phyloP scores from a whole-genome alignment of 2,888 invertebrate species.

The Erebia epiphron region DNA sequence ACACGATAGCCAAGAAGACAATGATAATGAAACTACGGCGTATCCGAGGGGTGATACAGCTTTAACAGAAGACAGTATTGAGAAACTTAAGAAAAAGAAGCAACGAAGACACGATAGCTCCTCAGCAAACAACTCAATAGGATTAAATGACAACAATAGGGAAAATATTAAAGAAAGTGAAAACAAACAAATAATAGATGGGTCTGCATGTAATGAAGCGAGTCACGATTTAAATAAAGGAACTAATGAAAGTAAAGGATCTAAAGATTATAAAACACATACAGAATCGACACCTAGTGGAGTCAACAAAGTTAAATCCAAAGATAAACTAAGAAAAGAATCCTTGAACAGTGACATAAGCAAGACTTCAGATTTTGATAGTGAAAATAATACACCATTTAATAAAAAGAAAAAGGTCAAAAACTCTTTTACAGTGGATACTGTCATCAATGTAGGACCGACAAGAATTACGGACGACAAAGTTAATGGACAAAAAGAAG shows the following conservation, averaged over 20 bases:
- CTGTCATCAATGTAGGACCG: conserved; percentile 48
- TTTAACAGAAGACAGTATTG: conserved; percentile 17
- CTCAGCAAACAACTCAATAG: not conserved
- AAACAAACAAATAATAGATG: not conserved
- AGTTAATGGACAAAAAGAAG: conserved; percentile 13
- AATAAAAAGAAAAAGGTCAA: conserved; percentile 55
- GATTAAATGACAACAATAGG: not conserved
- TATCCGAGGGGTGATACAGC: conserved; percentile 35
- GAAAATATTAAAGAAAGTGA: conserved; percentile 16
- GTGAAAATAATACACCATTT: not conserved
- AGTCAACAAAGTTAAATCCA: not conserved
- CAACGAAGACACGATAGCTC: conserved; percentile 29
- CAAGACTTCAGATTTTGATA: conserved; percentile 34
- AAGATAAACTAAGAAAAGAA: conserved; percentile 7
- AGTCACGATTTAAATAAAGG: conserved; percentile 31
- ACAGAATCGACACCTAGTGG: not conserved
- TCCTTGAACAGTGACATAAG: conserved; percentile 20
- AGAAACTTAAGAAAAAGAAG: conserved; percentile 39
- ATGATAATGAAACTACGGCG: conserved; percentile 31
- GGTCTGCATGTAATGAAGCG: conserved; percentile 19
- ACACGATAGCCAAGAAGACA: conserved; percentile 43
- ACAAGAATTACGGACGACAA: conserved; percentile 47
- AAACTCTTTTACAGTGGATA: conserved; percentile 54
- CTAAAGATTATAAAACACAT: conserved; percentile 33
- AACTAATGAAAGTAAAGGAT: conserved; percentile 53